Conservation (phyloP, 1,140 invertebrate species). For the Lasioglossum albipes region DNA sequence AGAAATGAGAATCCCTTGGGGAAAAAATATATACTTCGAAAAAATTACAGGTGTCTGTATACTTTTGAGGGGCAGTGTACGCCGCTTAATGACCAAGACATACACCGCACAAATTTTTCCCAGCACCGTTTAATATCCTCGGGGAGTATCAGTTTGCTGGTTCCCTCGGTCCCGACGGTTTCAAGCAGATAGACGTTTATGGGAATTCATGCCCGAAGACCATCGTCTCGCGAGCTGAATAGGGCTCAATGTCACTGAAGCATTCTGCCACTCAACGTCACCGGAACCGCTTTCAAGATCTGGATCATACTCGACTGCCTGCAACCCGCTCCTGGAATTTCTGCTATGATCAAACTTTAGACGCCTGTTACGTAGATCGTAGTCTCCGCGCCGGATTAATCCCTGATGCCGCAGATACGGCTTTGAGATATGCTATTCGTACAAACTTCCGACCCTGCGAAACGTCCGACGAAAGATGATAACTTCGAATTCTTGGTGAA, state of each 20-base stretch:
- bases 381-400: neutral
- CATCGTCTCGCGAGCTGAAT: neutral
- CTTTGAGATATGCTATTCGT: neutral
- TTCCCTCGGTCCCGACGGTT: neutral
- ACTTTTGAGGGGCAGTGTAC: neutral
- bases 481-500: too few relatives aligned
- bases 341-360: neutral
- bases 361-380: neutral
- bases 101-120: neutral
- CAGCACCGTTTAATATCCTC: neutral
- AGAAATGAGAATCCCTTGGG: too few relatives aligned
- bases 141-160: neutral
- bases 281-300: neutral
- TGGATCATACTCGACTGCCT: neutral
- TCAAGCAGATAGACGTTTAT: neutral
- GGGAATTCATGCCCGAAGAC: neutral
- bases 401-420: neutral
- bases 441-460: neutral
- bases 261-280: neutral
- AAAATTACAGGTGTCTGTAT: too few relatives aligned
- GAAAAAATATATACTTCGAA: too few relatives aligned
- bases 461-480: too few relatives aligned
- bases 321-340: neutral
- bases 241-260: neutral
- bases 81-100: neutral